These are phyloP conservation scores for Phoxinus phoxinus DNA, from an alignment of 2,113 vertebrate genomes.

Conservation along the genomic window DNA sequence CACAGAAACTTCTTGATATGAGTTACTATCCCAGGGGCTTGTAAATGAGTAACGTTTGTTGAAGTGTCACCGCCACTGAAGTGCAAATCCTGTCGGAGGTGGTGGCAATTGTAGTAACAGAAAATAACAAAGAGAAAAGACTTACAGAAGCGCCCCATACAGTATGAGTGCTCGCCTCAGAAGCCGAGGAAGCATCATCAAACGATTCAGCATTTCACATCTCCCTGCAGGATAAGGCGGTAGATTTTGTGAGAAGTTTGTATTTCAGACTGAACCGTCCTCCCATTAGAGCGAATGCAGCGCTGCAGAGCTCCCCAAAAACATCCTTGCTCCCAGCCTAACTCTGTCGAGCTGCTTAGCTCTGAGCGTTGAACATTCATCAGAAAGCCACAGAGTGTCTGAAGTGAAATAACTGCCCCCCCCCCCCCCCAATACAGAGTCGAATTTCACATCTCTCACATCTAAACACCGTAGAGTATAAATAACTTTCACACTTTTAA, in stretches of 20 bases:
- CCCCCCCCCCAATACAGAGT: constrained; percentile 18
- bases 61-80: constrained; percentile 32
- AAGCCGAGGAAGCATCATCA: constrained; percentile 35
- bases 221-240: constrained; percentile 26
- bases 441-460: constrained; percentile 42
- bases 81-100: constrained; percentile 41
- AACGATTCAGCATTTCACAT: constrained; percentile 44
- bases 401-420: constrained; percentile 42
- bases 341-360: constrained; percentile 14
- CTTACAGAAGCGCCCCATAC: constrained; percentile 34
- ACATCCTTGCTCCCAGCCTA: constrained; percentile 14
- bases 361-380: constrained; percentile 37
- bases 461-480: constrained; percentile 61
- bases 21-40: constrained; percentile 39
- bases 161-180: constrained; percentile 37
- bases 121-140: constrained; percentile 40
- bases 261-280: constrained; percentile 52
- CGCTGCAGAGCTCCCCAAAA: neutral
- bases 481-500: constrained; percentile 63
- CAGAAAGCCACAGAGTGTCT: constrained; percentile 53
- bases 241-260: constrained; percentile 50
- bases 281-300: constrained; percentile 44
- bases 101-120: constrained; percentile 33
- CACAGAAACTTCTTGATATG: constrained; percentile 39
- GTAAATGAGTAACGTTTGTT: constrained; percentile 39